Base-by-base conservation (phyloP, 2,113 vertebrate species). In the Cnemophilus loriae region DNA sequence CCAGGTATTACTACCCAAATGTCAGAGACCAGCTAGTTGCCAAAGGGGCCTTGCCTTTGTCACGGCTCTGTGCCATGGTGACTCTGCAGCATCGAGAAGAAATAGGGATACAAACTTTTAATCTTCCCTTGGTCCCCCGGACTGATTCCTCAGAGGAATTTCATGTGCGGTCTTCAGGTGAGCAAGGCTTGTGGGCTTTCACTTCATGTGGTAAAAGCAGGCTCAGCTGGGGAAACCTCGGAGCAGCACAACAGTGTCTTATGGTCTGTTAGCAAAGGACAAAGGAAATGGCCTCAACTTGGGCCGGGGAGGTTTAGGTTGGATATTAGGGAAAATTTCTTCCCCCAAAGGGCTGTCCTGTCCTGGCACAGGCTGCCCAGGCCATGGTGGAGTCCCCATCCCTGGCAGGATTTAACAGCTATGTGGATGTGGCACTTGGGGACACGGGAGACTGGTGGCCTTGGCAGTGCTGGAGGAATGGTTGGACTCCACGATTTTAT, bases 1-100 rank as follows among this genome's bases (percentile, higher is more conserved):
- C 84, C 96, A 99, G 99, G 95, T 99, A 99, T 96, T 99, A 99
- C 92, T 99, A 99, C 96, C 99, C 99, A 69, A 99, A 99, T 68
- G 99, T 99, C 84, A 98, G 99, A 93, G 99, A 99, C 59, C 99
- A 99, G 97, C 97, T 99, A 93, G 99, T 99, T 33, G 99, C 99
- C 96, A 98, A 83, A 92, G 99, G 98, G 88, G 96, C 98, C 59
- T 97, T 99, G 89, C 99, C 99, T 2, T 94, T 99, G 94, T 99
- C 99, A 15, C 98, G 99, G 73, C 98, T 99, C 19, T 99, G 99
- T 93, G 99, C 99, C 89, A 98, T 99, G 98, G 98, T 99, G 65
- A 99, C 99, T 7, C 98, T 98, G 98, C 99, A 99, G 96, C 98
- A 96, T 33, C 97, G 94, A 20, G 97, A 98, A 33, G 98, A 98